Evolutionary conservation across 2,797 vertebrate species (phyloP), one percentile per base, ranked within the genome.

Genomic region (Antrozous pallidus): DNA sequence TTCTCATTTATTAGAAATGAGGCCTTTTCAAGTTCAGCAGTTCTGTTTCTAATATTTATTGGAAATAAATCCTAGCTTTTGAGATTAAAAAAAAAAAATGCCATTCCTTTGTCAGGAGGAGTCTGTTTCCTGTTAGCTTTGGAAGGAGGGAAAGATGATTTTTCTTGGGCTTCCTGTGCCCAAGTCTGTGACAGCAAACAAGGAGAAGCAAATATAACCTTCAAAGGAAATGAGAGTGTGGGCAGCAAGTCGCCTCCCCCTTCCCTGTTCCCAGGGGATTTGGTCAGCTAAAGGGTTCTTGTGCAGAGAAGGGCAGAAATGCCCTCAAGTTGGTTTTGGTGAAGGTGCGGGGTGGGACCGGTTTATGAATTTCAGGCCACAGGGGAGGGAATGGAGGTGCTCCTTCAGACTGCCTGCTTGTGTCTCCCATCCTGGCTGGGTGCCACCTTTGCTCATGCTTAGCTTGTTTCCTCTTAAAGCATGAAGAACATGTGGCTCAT

Each of bases 401-500:
- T 4, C 54, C 12, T 75, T 69, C 69, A 11, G 8, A 8, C 51
- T 24, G 18, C 13, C 1, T 9, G 11, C 12, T 3, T 0, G 0
- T 0, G 12, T 78, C 74, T 24, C 58, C 31, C 31, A 0, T 2
- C 51, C 17, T 3, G 11, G 13, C 33, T 0, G 17, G 51, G 12
- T 1, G 8, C 40, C 28, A 0, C 8, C 10, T 36, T 3, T 16
- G 40, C 16, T 31, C 14, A 3, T 20, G 0, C 33, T 31, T 16
- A 1, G 16, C 73, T n/a, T 6, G 7, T 3, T 6, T 40, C 26
- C 33, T 36, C 56, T 28, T 18, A 8, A 17, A 1, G 47, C 38
- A 10, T 2, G 26, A 4, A n/a, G 40, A 16, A 38, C 42, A 4
- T 12, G 0, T 0, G 16, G 33, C 22, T 42, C 20, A 0, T 3